Percentiles rank a stretch among this genome's conserved stretches.
phyloP scores from a whole-genome alignment of 2,888 invertebrate genomes.

The Epirrhoe tristata region DNA sequence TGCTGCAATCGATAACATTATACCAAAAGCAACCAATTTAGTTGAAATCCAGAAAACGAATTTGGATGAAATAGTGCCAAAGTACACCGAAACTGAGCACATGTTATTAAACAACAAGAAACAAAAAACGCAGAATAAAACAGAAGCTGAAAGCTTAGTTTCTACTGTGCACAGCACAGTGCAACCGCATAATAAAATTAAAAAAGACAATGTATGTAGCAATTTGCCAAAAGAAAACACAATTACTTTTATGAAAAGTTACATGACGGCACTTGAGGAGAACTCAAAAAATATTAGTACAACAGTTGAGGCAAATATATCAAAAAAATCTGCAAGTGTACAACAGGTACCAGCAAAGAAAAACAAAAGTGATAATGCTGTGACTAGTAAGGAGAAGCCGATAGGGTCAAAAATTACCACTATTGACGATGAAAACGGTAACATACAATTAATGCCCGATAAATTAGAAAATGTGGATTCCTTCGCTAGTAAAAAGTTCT shows the following conservation, averaged over 20 bases:
- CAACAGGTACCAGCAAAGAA: constrained; percentile 1
- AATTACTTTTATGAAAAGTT: not conserved
- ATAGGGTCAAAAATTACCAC: not conserved
- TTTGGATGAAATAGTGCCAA: not conserved
- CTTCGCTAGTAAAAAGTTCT: not conserved
- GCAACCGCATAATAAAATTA: not conserved
- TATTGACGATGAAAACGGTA: not conserved
- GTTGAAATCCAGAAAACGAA: not conserved
- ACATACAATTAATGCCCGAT: not conserved
- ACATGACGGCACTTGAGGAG: not conserved
- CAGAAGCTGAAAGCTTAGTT: not conserved
- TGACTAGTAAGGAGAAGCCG: not conserved
- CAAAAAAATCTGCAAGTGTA: constrained; percentile 3
- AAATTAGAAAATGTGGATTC: not conserved
- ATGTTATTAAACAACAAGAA: not conserved
- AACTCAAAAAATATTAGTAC: not conserved
- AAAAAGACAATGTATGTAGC: not conserved
- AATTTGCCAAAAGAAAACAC: not conserved
- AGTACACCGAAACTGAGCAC: not conserved
- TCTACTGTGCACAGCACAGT: not conserved
- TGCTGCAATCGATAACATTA: not conserved
- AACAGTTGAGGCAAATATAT: not conserved
- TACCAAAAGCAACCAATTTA: not conserved
- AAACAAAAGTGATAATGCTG: constrained; percentile 1
- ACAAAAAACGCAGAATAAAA: not conserved